Conservation (phyloP, 2,888 invertebrate genomes). For the Protodeltote pygarga region DNA sequence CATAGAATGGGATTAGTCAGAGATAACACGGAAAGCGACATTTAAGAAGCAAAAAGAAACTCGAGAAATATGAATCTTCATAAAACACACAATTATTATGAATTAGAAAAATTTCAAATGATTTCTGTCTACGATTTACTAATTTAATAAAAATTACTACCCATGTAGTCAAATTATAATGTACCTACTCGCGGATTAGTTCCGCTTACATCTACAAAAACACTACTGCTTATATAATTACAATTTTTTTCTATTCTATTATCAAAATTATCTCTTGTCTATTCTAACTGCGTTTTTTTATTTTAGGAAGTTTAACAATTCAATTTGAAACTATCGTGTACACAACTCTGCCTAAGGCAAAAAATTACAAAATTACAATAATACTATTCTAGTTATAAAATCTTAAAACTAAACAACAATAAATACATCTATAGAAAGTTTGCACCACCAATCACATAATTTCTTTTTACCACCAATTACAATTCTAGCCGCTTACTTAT, state of each 20-base stretch:
- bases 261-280: conserved; percentile 52
- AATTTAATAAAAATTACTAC: conserved; percentile 60
- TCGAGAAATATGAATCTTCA: conserved; percentile 57
- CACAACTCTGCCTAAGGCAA: conserved; percentile 70
- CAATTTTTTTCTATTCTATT: conserved; percentile 70
- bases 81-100: conserved; percentile 65
- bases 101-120: conserved; percentile 53
- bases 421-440: conserved; percentile 77
- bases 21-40: conserved; percentile 80
- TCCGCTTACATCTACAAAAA: conserved; percentile 72
- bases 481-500: conserved; percentile 66
- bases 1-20: conserved; percentile 68
- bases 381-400: conserved; percentile 55
- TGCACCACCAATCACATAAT: conserved; percentile 84
- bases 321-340: conserved; percentile 48
- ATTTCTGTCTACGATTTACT: conserved; percentile 67
- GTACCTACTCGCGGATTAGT: conserved; percentile 62
- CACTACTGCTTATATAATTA: conserved; percentile 67
- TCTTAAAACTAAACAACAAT: conserved; percentile 76
- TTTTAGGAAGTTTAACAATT: conserved; percentile 49
- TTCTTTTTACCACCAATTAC: conserved; percentile 68
- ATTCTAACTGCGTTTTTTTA: conserved; percentile 60
- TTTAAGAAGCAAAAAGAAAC: conserved; percentile 75
- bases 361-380: conserved; percentile 58
- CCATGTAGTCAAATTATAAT: conserved; percentile 68